phyloP scores from a whole-genome alignment of 2,888 invertebrate genomes.

The Ophonus ardosiacus region DNA sequence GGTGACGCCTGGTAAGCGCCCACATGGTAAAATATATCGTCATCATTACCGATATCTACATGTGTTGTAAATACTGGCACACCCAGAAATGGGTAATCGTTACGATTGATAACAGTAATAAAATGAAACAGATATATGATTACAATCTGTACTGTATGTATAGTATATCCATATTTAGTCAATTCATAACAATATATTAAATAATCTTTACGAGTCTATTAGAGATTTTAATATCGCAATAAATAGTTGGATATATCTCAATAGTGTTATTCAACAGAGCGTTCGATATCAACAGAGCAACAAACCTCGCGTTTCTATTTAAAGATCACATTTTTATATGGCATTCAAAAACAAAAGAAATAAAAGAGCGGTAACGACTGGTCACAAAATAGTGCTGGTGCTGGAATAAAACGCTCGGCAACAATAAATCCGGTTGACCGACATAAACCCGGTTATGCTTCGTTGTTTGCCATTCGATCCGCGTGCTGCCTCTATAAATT shows the following conservation, averaged over 20 bases:
- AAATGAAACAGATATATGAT: not conserved
- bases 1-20: too few relatives aligned
- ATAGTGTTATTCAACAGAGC: slow-evolving; percentile 21
- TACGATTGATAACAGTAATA: too few relatives aligned
- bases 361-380: slow-evolving; percentile 53
- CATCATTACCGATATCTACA: too few relatives aligned
- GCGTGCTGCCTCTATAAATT: slow-evolving; percentile 37
- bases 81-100: too few relatives aligned
- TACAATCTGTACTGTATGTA: not conserved
- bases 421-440: slow-evolving; percentile 47
- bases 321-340: slow-evolving; percentile 46
- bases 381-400: slow-evolving; percentile 49
- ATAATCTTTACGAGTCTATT: slow-evolving; percentile 30
- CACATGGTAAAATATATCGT: too few relatives aligned
- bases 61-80: too few relatives aligned
- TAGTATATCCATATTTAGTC: slow-evolving; percentile 3
- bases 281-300: not conserved
- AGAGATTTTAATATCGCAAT: slow-evolving; percentile 23
- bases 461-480: slow-evolving; percentile 19
- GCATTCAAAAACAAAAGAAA: slow-evolving; percentile 55
- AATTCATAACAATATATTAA: slow-evolving; percentile 19
- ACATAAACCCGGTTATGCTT: slow-evolving; percentile 45
- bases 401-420: slow-evolving; percentile 22
- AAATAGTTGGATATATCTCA: slow-evolving; percentile 10
- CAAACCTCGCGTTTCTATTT: slow-evolving; percentile 40